These are phyloP conservation scores for Caenorhabditis remanei DNA, from an alignment of 1,140 invertebrate species.

Conservation along the genomic window DNA sequence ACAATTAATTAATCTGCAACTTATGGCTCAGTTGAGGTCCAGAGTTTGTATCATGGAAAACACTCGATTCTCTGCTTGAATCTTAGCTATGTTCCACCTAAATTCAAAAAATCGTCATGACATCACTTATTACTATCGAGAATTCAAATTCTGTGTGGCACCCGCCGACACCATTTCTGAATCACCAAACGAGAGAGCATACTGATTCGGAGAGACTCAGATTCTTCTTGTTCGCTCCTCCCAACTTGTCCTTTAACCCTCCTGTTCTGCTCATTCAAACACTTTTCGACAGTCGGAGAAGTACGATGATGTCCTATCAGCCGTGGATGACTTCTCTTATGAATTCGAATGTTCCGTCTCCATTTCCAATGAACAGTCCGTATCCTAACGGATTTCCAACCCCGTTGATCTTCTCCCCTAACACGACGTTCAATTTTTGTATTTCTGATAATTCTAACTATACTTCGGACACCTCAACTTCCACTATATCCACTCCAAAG, in stretches of 20 bases:
- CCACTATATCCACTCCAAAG: not conserved
- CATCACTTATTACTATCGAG: conserved; percentile 17
- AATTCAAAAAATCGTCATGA: not conserved
- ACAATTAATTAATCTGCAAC: no score
- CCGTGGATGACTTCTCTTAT: conserved; percentile 10
- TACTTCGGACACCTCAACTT: not conserved
- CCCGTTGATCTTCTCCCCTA: not conserved
- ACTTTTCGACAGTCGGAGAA: not conserved
- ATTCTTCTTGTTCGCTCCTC: conserved; percentile 4
- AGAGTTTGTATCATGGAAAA: no score
- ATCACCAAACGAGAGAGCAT: conserved; percentile 40
- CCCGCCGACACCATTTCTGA: conserved; percentile 23
- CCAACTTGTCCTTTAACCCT: not conserved
- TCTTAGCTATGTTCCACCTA: no score
- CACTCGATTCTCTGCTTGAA: no score
- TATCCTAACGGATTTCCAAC: not conserved
- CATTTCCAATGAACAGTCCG: not conserved
- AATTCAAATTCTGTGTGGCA: conserved; percentile 12
- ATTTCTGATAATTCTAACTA: not conserved
- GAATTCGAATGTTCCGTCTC: not conserved
- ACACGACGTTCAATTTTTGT: conserved; percentile 17
- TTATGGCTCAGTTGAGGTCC: no score
- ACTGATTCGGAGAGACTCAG: conserved; percentile 6
- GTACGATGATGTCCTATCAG: not conserved
- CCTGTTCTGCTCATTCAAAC: not conserved